phyloP scores from a whole-genome alignment of 2,888 invertebrate genomes.

The Tipula unca region DNA sequence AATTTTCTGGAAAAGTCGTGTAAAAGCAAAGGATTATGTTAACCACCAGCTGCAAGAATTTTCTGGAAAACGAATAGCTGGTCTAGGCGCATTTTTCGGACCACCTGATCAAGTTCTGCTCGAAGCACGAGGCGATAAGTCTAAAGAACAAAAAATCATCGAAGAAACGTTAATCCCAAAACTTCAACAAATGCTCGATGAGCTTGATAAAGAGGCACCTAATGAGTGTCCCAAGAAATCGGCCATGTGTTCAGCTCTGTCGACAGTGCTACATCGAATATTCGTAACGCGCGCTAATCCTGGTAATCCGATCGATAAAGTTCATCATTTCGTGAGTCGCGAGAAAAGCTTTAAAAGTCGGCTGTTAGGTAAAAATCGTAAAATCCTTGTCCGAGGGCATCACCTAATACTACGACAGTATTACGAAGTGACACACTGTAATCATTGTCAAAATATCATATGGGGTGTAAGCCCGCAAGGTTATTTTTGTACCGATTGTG shows the following conservation, averaged over 20 bases:
- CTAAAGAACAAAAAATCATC: conserved; percentile 64
- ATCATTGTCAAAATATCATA: conserved; percentile 84
- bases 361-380: conserved; percentile 58
- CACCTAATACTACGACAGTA: conserved; percentile 83
- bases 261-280: conserved; percentile 70
- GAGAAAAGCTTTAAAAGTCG: conserved; percentile 68
- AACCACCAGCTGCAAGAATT: conserved; percentile 43
- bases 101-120: conserved; percentile 71
- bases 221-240: conserved; percentile 57
- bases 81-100: conserved; percentile 83
- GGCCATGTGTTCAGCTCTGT: conserved; percentile 59
- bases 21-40: conserved; percentile 45
- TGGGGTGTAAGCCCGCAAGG: conserved; percentile 97
- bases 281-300: conserved; percentile 56
- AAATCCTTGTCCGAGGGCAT: conserved; percentile 76
- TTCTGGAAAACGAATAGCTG: conserved; percentile 81
- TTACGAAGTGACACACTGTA: conserved; percentile 83
- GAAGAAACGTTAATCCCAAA: conserved; percentile 65
- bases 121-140: conserved; percentile 70
- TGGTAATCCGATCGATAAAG: conserved; percentile 56
- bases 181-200: conserved; percentile 57
- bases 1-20: conserved; percentile 83
- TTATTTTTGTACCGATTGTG: conserved; percentile 89
- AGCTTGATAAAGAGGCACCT: conserved; percentile 52
- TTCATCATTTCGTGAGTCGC: conserved; percentile 76